Evolutionary conservation across 1,140 invertebrate species (phyloP), one percentile per base, ranked within the genome.

Genomic region (Drosophila guanche): DNA sequence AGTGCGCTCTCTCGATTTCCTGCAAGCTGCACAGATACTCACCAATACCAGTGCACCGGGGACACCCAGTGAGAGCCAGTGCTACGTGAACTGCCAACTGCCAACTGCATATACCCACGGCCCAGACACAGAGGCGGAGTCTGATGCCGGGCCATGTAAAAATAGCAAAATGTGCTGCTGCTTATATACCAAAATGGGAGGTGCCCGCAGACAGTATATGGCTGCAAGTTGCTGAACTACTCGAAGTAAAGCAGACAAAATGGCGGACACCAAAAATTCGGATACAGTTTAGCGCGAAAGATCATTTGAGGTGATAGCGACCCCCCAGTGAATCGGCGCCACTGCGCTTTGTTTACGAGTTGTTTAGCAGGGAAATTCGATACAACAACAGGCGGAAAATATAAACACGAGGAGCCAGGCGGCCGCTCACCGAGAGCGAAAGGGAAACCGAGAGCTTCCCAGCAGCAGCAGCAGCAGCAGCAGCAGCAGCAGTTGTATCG

Each of bases 281-380:
- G 4, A 5, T 5, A 63, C 7, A 50, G 7, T 33, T 40, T 4
- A 25, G 16, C 4, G 8, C 48, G 5, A 8, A 53, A 27, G 42
- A 77, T 50, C 41, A 59, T 48, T 75, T 41, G 7, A 22, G 8
- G 2, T 27, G 8, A 1, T 22, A 10, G 10, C 10, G 8, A 51
- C 42, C 63, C 83, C 79, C 45, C n/a, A 22, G 25, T 7, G 4
- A 47, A 61, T 16, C 46, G 71, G 71, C 89, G 69, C 76, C 89
- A 56, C 89, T 90, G 89, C 50, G 16, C 51, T 72, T 90, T 90
- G 89, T 90, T 90, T 90, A 90, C 89, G 50, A 71, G 51, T 76
- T 90, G 81, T 90, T 90, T 90, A 85, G 71, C 60, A 52, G 56
- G 47, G 37, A 65, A 71, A 76, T 59, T 50, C 74, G 66, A 66